Evolutionary conservation across 2,888 invertebrate genomes (phyloP), one percentile per base, ranked within the genome.

Genomic region (Xanthostigma xanthostigma): DNA sequence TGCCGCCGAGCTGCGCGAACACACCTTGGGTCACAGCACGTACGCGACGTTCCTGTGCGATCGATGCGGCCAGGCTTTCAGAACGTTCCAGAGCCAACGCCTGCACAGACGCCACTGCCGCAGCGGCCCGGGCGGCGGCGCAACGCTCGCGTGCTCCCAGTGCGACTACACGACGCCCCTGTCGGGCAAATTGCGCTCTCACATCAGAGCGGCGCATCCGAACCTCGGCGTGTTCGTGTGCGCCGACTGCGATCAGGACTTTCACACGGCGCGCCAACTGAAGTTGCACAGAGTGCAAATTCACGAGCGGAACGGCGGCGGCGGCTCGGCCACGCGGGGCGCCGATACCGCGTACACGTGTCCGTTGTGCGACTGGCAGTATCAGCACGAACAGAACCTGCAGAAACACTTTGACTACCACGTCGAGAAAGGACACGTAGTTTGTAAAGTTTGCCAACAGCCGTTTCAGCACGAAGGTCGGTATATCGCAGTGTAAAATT

Each of bases 331-430:
- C 12, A 14, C 40, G 12, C 41, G 46, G 17, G 17, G 17, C 17
- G 17, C 4, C 17, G 27, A 27, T 27, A 10, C 17, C 6, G 41
- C 34, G 12, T 46, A 36, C 36, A 11, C 40, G 12, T 46, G 46
- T 27, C 46, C 46, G 4, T 35, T 46, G 14, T 46, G 46, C 17
- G 46, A 46, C 35, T 46, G 46, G 46, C 34, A 27, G 11, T 46
- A 41, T 14, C 13, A 41, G 33, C 41, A 41, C 35, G 40, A 46
- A 13, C 17, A 13, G 9, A 46, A 46, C 33, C 34, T 46, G 17
- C 33, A 40, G 13, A 46, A 46, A 41, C 46, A 46, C 41, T 46
- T 46, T 11, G 46, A 46, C 12, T 27, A 41, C 12, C 46, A 46
- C 35, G 35, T 46, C 17, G 46, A 46, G 36, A 46, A 46, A 35